Evolutionary conservation across 2,113 vertebrate species (phyloP), one percentile per base, ranked within the genome.

Genomic region (Psilopogon haemacephalus): DNA sequence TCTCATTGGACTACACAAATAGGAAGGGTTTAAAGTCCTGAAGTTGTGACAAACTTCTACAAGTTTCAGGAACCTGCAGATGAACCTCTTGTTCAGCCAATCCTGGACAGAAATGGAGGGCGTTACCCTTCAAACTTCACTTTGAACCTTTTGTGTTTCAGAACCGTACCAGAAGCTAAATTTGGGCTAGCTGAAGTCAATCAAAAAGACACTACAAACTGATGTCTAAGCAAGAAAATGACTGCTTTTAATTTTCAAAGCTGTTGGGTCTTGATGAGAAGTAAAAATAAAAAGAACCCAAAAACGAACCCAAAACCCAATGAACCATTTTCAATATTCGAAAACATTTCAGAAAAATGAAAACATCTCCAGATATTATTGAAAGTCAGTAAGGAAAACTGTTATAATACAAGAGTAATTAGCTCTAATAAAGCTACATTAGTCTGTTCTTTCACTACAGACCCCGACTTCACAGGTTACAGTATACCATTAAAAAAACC

Each of bases 271-370:
- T 23, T 68, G 69, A 85, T 73, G 75, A 89, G 88, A 65, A 68
- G 48, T 8, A 35, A 69, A 27, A 68, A 50, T 14, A 30, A 40
- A 30, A 35, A 32, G 11, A 65, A 8, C 37, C 52, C 8, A 46
- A 71, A 23, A 84, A 54, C 46, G 16, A 20, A 8, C 19, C 19
- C 48, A 50, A 44, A 20, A 8, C 19, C 19, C 48, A 50, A 26
- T 7, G 26, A 84, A 20, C 23, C 2, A 62, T 63, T 88, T 90
- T 67, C 46, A 84, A 4, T 68, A 69, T 54, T 56, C 52, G 84
- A 86, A 94, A 92, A 60, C 64, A 59, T 48, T 52, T 24, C 68
- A 94, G 87, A 77, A 87, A 94, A 85, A 50, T 30, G 55, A 87
- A 90, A 93, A 28, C 38, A 44, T 73, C 69, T 93, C 28, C 26